Base-by-base conservation (phyloP, 2,113 vertebrate genomes). In the Pteronura brasiliensis region DNA sequence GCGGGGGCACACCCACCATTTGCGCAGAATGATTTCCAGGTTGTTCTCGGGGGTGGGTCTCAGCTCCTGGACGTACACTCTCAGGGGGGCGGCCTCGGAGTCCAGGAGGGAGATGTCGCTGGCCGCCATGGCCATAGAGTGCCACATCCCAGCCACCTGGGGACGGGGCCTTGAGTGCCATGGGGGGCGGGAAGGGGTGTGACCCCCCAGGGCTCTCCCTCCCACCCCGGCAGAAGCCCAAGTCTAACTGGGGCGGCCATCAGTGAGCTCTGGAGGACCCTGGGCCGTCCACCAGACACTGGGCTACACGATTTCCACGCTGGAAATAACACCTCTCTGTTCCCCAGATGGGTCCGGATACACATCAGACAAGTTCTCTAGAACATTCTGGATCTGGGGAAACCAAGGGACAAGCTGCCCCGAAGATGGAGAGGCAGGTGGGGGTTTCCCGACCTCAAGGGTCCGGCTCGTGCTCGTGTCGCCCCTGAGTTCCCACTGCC, bases 1-100 rank as follows among this genome's bases (percentile, higher is more conserved):
- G 3, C 29, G 1, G 15, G 3, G 3, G 6, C 29, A 6, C 59
- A 63, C 93, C 10, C 52, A 96, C 83, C 8, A 0, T 6, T 8
- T 31, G 31, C 1, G 4, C 69, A 55, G 18, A 17, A 20, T 0
- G 31, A 92, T 10, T 44, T 88, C 95, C 95, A 85, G 61, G 36
- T 34, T 2, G 7, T 6, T 25, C 61, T 65, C 0, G 4, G 76
- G 10, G 1, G 18, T 72, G 44, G 82, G 82, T 7, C 9, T 13
- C 92, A 92, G 61, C 1, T 55, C 42, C 39, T 44, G 42, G 49
- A 96, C 0, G 6, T 29, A 47, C 49, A 65, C 4, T 1, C n/a
- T 20, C 67, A 79, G 31, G 1, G 69, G 49, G 34, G 6, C 3
- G 0, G 1, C 0, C 21, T n/a, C 0, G 0, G 31, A 0, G 0